These are phyloP conservation scores for Leptodirus hochenwartii DNA, from an alignment of 2,888 invertebrate species.

Conservation along the genomic window DNA sequence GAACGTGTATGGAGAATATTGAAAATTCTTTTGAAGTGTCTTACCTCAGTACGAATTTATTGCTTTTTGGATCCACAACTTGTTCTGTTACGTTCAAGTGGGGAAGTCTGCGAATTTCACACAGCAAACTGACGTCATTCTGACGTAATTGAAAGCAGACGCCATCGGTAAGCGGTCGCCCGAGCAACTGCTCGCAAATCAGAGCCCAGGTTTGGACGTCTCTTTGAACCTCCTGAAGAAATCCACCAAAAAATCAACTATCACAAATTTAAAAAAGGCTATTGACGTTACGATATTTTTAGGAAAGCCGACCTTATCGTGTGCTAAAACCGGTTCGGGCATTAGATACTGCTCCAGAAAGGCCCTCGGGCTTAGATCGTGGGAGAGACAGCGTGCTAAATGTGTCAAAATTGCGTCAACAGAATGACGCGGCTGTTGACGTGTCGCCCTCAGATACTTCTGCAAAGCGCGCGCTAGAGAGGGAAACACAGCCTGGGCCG, in stretches of 20 bases:
- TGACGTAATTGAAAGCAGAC: constrained; percentile 83
- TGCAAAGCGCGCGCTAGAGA: constrained; percentile 91
- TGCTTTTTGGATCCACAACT: constrained; percentile 88
- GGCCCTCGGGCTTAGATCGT: constrained; percentile 85
- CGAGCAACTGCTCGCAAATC: constrained; percentile 80
- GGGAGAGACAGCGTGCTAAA: constrained; percentile 76
- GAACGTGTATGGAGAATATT: too few species aligned
- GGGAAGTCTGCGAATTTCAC: constrained; percentile 70
- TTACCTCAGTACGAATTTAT: constrained; percentile 87
- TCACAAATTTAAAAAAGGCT: too few species aligned
- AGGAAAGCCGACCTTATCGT: too few species aligned
- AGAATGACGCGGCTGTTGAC: constrained; percentile 91
- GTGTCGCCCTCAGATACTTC: constrained; percentile 86
- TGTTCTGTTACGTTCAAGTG: constrained; percentile 92
- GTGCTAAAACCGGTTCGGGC: constrained; percentile 68
- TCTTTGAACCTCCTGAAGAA: too few species aligned
- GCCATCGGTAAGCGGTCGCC: constrained; percentile 66
- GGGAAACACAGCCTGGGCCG: constrained; percentile 94
- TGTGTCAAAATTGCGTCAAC: constrained; percentile 86
- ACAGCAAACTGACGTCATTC: constrained; percentile 81
- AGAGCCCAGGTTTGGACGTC: constrained; percentile 90
- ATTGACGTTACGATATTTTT: too few species aligned
- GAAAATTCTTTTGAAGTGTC: too few species aligned
- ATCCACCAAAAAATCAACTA: too few species aligned
- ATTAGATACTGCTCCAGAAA: constrained; percentile 88